Percentiles rank a stretch among this genome's conserved stretches.
Conservation (phyloP, 2,888 invertebrate genomes). For the Synergus umbraculus region DNA sequence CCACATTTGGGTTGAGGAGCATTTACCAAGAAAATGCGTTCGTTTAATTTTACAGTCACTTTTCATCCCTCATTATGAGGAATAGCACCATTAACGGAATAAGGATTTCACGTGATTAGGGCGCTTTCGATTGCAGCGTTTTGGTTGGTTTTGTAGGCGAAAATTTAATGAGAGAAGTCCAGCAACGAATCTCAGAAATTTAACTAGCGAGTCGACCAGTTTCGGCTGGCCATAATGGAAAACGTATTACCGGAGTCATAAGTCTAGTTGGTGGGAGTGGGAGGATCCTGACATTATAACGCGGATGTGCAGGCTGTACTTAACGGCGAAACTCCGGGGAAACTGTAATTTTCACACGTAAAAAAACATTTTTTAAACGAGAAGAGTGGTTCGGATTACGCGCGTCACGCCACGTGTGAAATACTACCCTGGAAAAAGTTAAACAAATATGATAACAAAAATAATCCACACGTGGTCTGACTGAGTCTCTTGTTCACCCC, state of each 20-base stretch:
- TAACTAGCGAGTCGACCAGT: conserved; percentile 55
- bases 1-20: not conserved
- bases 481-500: not conserved
- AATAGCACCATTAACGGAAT: not conserved
- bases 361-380: conserved; percentile 56
- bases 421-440: conserved; percentile 64
- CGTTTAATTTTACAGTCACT: not conserved
- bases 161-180: conserved; percentile 1
- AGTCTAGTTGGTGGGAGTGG: conserved; percentile 66
- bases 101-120: not conserved
- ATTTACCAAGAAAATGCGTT: not conserved
- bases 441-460: conserved; percentile 66
- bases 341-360: conserved; percentile 73
- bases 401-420: conserved; percentile 62
- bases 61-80: not conserved
- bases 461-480: conserved; percentile 41
- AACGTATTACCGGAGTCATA: conserved; percentile 72
- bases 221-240: conserved; percentile 69
- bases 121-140: not conserved
- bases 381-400: conserved; percentile 50
- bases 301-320: conserved; percentile 75
- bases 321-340: conserved; percentile 74
- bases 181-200: conserved; percentile 50
- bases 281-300: conserved; percentile 70
- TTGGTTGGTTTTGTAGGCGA: not conserved